Percentiles rank a stretch among this genome's conserved stretches.
These are phyloP conservation scores for Lepidothrix coronata DNA, from an alignment of 2,113 vertebrate species.

Conservation along the genomic window DNA sequence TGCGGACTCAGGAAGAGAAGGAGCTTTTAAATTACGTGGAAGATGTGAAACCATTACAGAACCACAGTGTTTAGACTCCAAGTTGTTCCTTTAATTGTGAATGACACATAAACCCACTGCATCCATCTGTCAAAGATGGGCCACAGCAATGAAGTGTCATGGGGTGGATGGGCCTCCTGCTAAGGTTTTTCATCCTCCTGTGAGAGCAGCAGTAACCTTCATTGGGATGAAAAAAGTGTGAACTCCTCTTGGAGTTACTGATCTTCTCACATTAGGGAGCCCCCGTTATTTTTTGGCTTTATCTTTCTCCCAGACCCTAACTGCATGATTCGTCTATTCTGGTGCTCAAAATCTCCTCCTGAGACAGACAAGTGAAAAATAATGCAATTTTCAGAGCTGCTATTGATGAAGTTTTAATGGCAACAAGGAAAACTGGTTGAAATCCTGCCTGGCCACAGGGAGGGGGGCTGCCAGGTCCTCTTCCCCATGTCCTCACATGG, in stretches of 20 bases:
- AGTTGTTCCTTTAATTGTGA: background rate
- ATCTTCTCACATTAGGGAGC: background rate
- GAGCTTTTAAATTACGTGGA: background rate
- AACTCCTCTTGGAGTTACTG: background rate
- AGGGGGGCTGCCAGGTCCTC: background rate
- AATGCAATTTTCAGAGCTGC: background rate
- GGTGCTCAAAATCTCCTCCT: background rate
- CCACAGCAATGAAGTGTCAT: background rate
- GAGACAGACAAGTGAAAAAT: background rate
- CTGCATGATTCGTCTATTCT: background rate
- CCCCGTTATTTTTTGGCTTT: background rate
- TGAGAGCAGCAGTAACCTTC: background rate
- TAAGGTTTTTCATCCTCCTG: background rate
- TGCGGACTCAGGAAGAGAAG: background rate
- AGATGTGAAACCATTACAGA: background rate
- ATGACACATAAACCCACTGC: background rate
- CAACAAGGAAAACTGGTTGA: background rate
- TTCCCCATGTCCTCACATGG: background rate
- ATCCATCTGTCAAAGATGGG: background rate
- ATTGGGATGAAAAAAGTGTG: background rate
- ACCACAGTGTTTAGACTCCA: background rate
- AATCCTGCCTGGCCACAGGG: background rate
- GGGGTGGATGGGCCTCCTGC: background rate
- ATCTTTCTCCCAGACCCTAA: background rate
- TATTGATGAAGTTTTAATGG: background rate